Evolutionary conservation across 2,888 invertebrate genomes (phyloP), one percentile per base, ranked within the genome.

Genomic region (Andrena marginata): DNA sequence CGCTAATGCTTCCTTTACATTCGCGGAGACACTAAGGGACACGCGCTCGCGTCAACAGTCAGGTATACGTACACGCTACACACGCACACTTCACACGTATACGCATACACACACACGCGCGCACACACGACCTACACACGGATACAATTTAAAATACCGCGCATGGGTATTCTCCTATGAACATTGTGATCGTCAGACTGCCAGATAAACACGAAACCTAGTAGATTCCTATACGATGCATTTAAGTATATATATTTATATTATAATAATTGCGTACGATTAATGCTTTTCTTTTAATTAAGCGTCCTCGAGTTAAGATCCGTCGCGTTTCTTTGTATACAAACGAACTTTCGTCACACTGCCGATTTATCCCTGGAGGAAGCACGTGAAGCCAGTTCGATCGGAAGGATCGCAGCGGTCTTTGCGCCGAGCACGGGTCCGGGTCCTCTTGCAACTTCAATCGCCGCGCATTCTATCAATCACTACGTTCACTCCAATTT

Each of bases 171-270:
- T 56, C 56, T 88, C 86, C 86, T 89, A 89, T 81, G 56, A 89
- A 86, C 84, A 89, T 90, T 89, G 90, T 91, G 90, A 89, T 90
- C 84, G 82, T 81, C 91, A 93, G 93, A 92, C 92, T 93, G 93
- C 91, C 91, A 91, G 86, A 90, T 87, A 89, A 56, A 56, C 90
- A 89, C 90, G 91, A 92, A 56, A 90, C 90, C 81, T 80, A 73
- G 90, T 90, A 90, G 93, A 93, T 93, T 93, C 92, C 93, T 93
- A 92, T 90, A 89, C 82, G 89, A 92, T 93, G 93, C 93, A 93
- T 93, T 93, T 93, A 93, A 89, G 86, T 92, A 90, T 91, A 90
- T 90, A 88, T 89, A 88, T 88, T 90, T 90, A 90, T 89, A 89
- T 89, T 88, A 90, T 87, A 42, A 86, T 85, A 87, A 86, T 85